These are phyloP conservation scores for Jaculus jaculus DNA, from an alignment of 2,113 vertebrate species.

Conservation along the genomic window DNA sequence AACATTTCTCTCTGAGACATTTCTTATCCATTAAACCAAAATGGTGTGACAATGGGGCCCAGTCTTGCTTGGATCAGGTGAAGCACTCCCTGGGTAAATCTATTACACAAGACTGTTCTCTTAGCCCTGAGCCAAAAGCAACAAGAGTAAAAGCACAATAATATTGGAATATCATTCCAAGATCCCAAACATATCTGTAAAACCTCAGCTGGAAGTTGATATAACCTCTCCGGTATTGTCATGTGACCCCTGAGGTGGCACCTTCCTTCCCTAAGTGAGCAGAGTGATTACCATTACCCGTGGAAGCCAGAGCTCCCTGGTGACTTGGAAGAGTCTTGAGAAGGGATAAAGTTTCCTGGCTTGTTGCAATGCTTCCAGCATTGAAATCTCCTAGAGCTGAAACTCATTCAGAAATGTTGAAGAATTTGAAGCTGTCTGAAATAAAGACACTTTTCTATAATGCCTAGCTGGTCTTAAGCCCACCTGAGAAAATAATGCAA, in stretches of 20 bases:
- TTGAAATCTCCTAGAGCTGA: constrained; percentile 73
- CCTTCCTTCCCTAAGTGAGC: constrained; percentile 74
- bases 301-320: constrained; percentile 71
- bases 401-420: constrained; percentile 76
- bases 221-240: constrained; percentile 78
- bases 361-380: constrained; percentile 76
- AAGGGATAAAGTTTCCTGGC: constrained; percentile 76
- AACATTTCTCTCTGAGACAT: constrained; percentile 63
- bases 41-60: background rate
- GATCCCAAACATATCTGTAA: constrained; percentile 78
- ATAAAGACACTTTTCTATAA: constrained; percentile 54
- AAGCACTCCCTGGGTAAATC: constrained; percentile 68
- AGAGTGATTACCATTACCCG: constrained; percentile 68
- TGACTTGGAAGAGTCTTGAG: constrained; percentile 71
- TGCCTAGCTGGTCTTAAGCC: constrained; percentile 36
- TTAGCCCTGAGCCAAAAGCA: constrained; percentile 73
- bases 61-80: constrained; percentile 63
- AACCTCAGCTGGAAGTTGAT: constrained; percentile 79
- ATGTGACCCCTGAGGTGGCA: constrained; percentile 74
- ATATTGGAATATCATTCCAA: constrained; percentile 80
- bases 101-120: constrained; percentile 69
- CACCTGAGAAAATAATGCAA: constrained; percentile 68
- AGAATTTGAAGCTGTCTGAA: constrained; percentile 71
- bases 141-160: constrained; percentile 77
- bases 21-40: constrained; percentile 63